A percentile compares a stretch with the other conserved stretches of the same genome.
Evolutionary conservation across 2,113 vertebrate species (phyloP).

Genomic region (Lonchura striata): DNA sequence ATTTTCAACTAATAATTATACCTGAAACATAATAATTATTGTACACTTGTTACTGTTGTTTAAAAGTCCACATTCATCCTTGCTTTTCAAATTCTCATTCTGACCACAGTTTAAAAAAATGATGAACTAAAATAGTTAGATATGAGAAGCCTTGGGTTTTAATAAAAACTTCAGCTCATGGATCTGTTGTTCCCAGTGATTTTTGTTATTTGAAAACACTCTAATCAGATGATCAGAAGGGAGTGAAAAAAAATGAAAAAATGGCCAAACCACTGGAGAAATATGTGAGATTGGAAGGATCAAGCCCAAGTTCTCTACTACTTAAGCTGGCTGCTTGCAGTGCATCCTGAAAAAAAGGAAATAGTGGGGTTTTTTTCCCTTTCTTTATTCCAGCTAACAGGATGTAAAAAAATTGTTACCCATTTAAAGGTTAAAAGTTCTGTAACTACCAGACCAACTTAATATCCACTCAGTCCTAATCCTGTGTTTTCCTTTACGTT

Average conservation of each 20-base stretch:
- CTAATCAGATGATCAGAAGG: not conserved
- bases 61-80: not conserved
- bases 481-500: not conserved
- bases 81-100: not conserved
- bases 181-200: not conserved
- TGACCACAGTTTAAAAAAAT: not conserved
- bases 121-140: not conserved
- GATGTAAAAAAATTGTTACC: not conserved
- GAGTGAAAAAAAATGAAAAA: not conserved
- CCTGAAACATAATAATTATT: not conserved
- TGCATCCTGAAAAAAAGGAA: not conserved
- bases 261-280: not conserved
- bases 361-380: fast-evolving
- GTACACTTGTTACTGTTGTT: not conserved
- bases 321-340: not conserved
- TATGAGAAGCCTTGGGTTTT: not conserved
- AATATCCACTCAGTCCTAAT: not conserved
- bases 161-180: not conserved
- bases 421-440: not conserved
- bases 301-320: not conserved
- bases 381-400: not conserved
- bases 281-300: not conserved
- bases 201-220: not conserved
- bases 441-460: not conserved
- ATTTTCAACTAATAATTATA: not conserved